phyloP scores from a whole-genome alignment of 2,888 invertebrate species.

The Pheosia gnoma region DNA sequence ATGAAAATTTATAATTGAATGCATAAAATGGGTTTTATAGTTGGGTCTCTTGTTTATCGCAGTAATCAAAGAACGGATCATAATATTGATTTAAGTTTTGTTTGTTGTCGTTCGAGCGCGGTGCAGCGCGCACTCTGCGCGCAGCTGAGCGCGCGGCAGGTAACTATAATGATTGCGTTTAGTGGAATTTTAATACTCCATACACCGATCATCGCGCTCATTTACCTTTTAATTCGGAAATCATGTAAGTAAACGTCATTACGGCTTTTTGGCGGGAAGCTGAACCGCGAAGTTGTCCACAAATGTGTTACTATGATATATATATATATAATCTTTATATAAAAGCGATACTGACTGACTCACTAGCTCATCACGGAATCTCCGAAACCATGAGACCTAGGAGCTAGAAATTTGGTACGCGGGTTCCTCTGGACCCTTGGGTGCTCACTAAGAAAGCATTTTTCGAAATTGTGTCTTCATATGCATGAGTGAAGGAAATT shows the following conservation, averaged over 20 bases:
- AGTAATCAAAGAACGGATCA: conserved; percentile 5
- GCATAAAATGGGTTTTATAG: not conserved
- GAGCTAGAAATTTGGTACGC: too few relatives aligned
- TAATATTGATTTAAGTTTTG: conserved; percentile 6
- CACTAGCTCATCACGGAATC: too few relatives aligned
- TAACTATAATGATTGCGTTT: not conserved
- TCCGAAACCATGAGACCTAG: too few relatives aligned
- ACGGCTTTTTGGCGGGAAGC: too few relatives aligned
- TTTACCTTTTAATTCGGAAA: conserved; percentile 4
- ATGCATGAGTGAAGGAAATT: too few relatives aligned
- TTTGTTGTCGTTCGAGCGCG: conserved; percentile 4
- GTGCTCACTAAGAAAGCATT: too few relatives aligned
- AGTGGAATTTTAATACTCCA: not conserved
- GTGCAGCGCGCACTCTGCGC: conserved; percentile 1
- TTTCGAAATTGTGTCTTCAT: too few relatives aligned
- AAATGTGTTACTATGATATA: too few relatives aligned
- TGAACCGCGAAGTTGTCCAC: too few relatives aligned
- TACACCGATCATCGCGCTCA: conserved; percentile 1
- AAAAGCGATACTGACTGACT: too few relatives aligned
- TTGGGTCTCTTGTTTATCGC: conserved; percentile 3
- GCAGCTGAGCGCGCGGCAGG: not conserved
- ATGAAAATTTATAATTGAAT: not conserved
- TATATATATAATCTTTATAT: too few relatives aligned
- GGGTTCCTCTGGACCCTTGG: too few relatives aligned
- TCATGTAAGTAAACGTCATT: conserved; percentile 1